Evolutionary conservation across 1,140 invertebrate genomes (phyloP).

Genomic region (Lepidurus arcticus): DNA sequence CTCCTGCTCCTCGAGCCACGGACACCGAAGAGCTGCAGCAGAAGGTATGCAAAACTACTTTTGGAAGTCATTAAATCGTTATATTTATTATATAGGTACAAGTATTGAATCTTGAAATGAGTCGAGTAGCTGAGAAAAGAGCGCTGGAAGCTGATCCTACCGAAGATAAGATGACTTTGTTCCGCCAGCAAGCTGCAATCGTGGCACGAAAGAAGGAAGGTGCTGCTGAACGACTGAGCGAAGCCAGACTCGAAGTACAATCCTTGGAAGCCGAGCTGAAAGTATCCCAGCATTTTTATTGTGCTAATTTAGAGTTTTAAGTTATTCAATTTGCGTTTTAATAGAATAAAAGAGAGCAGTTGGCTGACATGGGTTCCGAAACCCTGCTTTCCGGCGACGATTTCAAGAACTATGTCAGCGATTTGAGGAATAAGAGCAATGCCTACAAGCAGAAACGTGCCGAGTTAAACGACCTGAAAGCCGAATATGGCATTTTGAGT

Average conservation of each 20-base stretch:
- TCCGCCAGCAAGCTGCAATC: constrained; percentile 74
- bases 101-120: constrained; percentile 47
- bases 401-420: constrained; percentile 73
- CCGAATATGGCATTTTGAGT: constrained; percentile 59
- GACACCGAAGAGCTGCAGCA: constrained; percentile 59
- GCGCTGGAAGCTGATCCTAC: constrained; percentile 49
- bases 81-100: constrained; percentile 25
- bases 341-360: constrained; percentile 48
- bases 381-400: constrained; percentile 69
- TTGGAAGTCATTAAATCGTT: background rate
- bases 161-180: constrained; percentile 71
- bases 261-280: constrained; percentile 53
- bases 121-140: constrained; percentile 49
- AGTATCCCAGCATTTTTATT: constrained; percentile 30
- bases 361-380: constrained; percentile 51
- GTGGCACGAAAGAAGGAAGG: constrained; percentile 70
- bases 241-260: constrained; percentile 55
- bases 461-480: constrained; percentile 63
- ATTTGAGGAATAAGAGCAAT: constrained; percentile 67
- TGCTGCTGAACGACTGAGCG: constrained; percentile 61
- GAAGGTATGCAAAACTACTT: constrained; percentile 47
- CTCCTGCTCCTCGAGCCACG: constrained; percentile 60
- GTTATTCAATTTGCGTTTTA: constrained; percentile 29
- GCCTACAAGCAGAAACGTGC: constrained; percentile 71
- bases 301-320: background rate